Percentiles rank a stretch among this genome's conserved stretches.
These are phyloP conservation scores for Thalassoma bifasciatum DNA, from an alignment of 2,113 vertebrate species.

Conservation along the genomic window DNA sequence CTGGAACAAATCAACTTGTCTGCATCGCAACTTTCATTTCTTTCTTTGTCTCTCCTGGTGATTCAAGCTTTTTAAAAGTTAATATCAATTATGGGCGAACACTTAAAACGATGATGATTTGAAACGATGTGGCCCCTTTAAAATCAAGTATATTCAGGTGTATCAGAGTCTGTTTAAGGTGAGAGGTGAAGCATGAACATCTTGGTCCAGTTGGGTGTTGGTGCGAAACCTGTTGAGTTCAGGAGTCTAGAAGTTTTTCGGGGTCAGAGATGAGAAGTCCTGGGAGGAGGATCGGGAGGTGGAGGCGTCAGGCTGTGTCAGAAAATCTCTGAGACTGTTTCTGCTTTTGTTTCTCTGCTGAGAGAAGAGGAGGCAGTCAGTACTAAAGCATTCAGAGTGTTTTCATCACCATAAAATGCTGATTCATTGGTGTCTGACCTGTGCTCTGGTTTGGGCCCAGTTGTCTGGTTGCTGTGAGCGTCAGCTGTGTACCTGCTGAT, in stretches of 20 bases:
- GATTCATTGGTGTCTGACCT: constrained; percentile 55
- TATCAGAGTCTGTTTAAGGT: constrained; percentile 21
- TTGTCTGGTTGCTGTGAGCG: constrained; percentile 73
- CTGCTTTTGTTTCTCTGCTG: constrained; percentile 76
- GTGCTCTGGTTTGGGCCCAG: constrained; percentile 64
- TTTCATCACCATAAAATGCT: no score
- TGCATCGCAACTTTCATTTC: no score
- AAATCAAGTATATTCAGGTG: constrained; percentile 46
- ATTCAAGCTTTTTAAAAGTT: neutral
- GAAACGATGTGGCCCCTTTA: constrained; percentile 15
- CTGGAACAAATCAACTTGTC: no score
- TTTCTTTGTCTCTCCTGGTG: neutral
- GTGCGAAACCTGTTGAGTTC: constrained; percentile 16
- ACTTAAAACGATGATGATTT: neutral
- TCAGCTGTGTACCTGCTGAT: constrained; percentile 73
- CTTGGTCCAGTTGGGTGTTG: constrained; percentile 19
- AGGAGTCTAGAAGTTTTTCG: constrained; percentile 35
- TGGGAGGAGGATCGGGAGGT: constrained; percentile 25
- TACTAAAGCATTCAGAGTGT: no score
- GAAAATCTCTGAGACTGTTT: constrained; percentile 71
- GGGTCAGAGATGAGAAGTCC: constrained; percentile 55
- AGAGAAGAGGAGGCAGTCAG: neutral
- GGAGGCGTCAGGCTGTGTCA: constrained; percentile 61
- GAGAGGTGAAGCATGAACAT: constrained; percentile 18
- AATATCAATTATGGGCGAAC: no score